These are phyloP conservation scores for Indicator maculatus DNA, from an alignment of 2,113 vertebrate species.

Conservation along the genomic window DNA sequence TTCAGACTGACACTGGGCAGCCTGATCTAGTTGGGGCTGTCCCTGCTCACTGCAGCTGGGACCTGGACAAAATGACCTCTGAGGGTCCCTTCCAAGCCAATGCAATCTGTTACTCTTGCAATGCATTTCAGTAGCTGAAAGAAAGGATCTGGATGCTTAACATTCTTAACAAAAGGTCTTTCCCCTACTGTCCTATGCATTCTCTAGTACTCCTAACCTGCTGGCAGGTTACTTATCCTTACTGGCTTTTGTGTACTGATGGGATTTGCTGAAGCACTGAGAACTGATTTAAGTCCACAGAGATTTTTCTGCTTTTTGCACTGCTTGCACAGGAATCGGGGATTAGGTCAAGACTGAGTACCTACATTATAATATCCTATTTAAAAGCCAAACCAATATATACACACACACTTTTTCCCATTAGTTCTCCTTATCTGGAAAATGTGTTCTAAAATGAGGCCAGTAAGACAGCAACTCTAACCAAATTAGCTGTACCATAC, in stretches of 20 bases:
- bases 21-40: too few relatives aligned
- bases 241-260: not conserved
- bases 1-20: too few relatives aligned
- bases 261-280: not conserved
- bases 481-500: not conserved
- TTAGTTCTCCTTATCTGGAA: not conserved
- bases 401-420: not conserved
- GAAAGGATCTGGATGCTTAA: not conserved
- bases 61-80: too few relatives aligned
- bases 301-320: too few relatives aligned
- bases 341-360: not conserved
- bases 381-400: not conserved
- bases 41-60: too few relatives aligned
- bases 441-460: not conserved
- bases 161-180: not conserved
- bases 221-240: not conserved
- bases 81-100: too few relatives aligned
- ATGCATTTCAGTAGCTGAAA: not conserved
- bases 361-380: not conserved
- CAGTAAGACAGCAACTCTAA: not conserved
- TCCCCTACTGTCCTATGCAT: not conserved
- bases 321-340: not conserved
- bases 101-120: not conserved
- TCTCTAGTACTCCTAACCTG: not conserved
- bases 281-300: not conserved